Base-by-base conservation (phyloP, 2,113 vertebrate genomes). In the Sturnira hondurensis region DNA sequence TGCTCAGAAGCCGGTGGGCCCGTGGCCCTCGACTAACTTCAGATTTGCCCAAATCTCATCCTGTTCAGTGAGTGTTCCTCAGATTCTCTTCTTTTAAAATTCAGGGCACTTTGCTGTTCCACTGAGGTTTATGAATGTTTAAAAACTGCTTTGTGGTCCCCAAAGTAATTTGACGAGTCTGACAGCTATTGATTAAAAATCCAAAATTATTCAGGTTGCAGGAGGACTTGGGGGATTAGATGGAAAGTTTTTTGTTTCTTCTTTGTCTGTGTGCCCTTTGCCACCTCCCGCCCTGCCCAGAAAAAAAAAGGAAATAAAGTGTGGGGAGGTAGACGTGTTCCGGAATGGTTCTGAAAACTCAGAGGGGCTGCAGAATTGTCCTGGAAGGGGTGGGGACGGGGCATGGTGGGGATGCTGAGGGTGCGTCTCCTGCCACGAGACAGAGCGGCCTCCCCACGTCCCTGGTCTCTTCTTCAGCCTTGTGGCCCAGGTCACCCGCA, bases 101-200 rank as follows among this genome's bases (percentile, higher is more conserved):
- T 98, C 98, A 98, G 97, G 96, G 93, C 97, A 98, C 97, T 98
- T 98, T 74, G 56, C 96, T 96, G 96, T 97, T 98, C 98, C 97
- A 93, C 95, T 96, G 98, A 98, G 98, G 98, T 98, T 98, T 98
- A 98, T 98, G 97, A 98, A 98, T 98, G 98, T 98, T 98, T 99
- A 98, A 98, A 99, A 98, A 98, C 98, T 98, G 98, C 98, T 98
- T 98, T 98, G 98, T 87, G 97, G 98, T 98, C 98, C 98, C 98
- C 98, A 97, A 98, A 98, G 98, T 98, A 98, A 98, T 98, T 98
- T 98, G 98, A 99, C 98, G 98, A 98, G 98, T 98, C 98, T 98
- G 98, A 98, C 98, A 99, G 98, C 98, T 98, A 98, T 98, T 99
- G 98, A 99, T 99, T 99, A 98, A 98, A 99, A 98, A 96, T 98